Percentiles rank a stretch among this genome's conserved stretches.
These are phyloP conservation scores for Benthosema pterotum DNA, from an alignment of 2,797 vertebrate species.

Conservation along the genomic window DNA sequence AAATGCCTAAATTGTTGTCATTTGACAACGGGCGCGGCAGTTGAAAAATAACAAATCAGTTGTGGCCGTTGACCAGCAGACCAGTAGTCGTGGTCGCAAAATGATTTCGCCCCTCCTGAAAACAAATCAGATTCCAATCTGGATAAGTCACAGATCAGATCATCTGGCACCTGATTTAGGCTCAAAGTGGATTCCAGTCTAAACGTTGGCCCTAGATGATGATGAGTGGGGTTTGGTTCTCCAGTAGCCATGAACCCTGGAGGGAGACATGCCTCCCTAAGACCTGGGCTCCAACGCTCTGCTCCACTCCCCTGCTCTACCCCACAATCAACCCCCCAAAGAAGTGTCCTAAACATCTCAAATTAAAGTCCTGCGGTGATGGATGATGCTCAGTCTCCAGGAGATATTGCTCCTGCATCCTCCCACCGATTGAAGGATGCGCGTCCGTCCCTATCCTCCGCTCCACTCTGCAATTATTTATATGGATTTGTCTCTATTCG, in stretches of 20 bases:
- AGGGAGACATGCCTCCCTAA: constrained; percentile 44
- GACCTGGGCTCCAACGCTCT: too few species aligned
- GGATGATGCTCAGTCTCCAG: constrained; percentile 75
- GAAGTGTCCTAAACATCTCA: constrained; percentile 76
- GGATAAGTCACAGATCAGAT: too few species aligned
- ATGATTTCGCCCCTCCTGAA: too few species aligned
- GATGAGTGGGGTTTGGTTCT: constrained; percentile 22
- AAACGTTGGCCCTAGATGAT: too few species aligned
- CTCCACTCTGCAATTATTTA: constrained; percentile 77
- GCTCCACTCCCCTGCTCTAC: constrained; percentile 32
- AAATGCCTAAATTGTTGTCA: too few species aligned
- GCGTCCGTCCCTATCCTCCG: constrained; percentile 66
- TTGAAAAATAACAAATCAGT: too few species aligned
- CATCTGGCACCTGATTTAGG: too few species aligned
- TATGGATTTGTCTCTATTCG: constrained; percentile 76
- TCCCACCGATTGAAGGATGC: constrained; percentile 70
- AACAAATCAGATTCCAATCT: too few species aligned
- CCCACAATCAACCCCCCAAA: constrained; percentile 73
- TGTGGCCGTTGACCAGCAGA: too few species aligned
- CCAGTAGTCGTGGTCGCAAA: too few species aligned
- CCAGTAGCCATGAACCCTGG: constrained; percentile 43
- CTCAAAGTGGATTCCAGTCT: too few species aligned
- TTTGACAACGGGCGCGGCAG: too few species aligned
- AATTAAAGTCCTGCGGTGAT: constrained; percentile 81
- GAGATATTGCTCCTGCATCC: constrained; percentile 77